These are phyloP conservation scores for Escarpia spicata DNA, from an alignment of 2,888 invertebrate species.

Conservation along the genomic window DNA sequence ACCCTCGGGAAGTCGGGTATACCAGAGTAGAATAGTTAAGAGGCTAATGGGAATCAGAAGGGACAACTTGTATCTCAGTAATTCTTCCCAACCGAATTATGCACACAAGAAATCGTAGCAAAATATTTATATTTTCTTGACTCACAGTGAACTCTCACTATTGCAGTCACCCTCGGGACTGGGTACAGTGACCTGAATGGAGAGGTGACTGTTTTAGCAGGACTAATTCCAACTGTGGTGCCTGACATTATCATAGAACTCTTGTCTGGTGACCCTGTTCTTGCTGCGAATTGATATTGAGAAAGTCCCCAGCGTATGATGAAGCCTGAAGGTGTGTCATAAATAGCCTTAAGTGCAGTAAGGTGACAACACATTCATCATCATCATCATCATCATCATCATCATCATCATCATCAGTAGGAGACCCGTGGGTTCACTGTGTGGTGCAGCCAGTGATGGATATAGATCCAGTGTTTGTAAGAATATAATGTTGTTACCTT, in stretches of 20 bases:
- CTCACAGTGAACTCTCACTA: not conserved
- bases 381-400: no score
- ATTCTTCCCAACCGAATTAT: not conserved
- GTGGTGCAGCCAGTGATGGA: not conserved
- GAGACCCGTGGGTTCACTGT: not conserved
- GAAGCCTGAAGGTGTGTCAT: not conserved
- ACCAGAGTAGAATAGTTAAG: not conserved
- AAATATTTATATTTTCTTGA: no score
- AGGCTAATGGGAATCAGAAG: not conserved
- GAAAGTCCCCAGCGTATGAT: not conserved
- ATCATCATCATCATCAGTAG: not conserved
- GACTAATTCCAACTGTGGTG: not conserved
- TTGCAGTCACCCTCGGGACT: no score
- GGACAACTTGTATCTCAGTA: not conserved
- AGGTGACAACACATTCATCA: constrained; percentile 3
- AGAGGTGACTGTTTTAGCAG: no score
- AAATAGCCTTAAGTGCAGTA: not conserved
- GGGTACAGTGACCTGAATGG: no score
- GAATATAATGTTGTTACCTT: not conserved
- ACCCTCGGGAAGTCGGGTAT: not conserved
- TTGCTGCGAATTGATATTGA: not conserved
- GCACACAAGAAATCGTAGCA: no score
- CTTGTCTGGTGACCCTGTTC: not conserved
- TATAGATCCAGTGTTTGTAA: not conserved
- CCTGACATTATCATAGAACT: not conserved